phyloP scores from a whole-genome alignment of 2,113 vertebrate genomes.

The Cochlearius cochlearius region DNA sequence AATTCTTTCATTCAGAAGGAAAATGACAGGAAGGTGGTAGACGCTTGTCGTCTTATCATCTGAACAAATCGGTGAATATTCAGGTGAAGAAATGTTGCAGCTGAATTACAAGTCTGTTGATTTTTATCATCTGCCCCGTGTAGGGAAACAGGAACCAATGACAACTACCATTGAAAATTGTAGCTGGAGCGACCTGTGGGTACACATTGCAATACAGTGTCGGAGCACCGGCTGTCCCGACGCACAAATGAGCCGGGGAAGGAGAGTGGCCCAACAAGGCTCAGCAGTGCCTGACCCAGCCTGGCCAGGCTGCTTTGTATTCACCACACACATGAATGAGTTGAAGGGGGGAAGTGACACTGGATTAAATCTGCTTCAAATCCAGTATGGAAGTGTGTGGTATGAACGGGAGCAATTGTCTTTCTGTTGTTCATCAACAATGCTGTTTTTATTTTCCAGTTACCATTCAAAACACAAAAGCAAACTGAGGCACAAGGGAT shows the following conservation, averaged over 20 bases:
- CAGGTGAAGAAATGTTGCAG: not conserved
- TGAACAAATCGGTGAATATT: not conserved
- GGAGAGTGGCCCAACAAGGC: fast-evolving
- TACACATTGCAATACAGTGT: fast-evolving
- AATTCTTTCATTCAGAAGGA: not conserved
- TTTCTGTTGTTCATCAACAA: not conserved
- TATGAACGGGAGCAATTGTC: not conserved
- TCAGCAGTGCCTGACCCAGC: not conserved
- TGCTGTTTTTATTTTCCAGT: conserved; percentile 66
- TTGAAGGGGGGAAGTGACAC: not conserved
- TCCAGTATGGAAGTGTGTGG: not conserved
- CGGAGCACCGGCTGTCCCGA: not conserved
- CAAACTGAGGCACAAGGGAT: conserved; percentile 77
- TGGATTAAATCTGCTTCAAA: not conserved
- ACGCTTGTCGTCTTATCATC: not conserved
- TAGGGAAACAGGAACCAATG: not conserved
- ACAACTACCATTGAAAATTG: not conserved
- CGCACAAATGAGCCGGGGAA: not conserved
- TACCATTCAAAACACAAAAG: conserved; percentile 81
- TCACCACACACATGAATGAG: not conserved
- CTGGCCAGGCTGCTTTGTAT: not conserved
- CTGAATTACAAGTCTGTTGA: not conserved
- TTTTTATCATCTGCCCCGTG: not conserved
- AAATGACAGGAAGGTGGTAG: not conserved
- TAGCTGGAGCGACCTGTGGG: fast-evolving